Conservation (phyloP, 2,888 invertebrate genomes). For the Nomada hirtipes region DNA sequence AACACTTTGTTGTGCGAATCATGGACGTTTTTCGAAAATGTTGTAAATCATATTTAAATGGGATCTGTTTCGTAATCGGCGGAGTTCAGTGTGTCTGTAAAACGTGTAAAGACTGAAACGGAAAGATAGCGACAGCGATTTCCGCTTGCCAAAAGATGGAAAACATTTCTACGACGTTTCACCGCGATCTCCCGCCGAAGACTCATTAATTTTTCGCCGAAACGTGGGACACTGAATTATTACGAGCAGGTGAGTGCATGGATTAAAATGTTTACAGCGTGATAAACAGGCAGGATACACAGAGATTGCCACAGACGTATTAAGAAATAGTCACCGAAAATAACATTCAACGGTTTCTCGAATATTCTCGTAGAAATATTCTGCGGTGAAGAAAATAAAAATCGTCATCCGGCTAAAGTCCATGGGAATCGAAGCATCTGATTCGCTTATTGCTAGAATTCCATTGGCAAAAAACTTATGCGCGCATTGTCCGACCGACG, state of each 20-base stretch:
- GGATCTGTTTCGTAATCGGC: conserved; percentile 31
- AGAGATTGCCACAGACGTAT: background rate
- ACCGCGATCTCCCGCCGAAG: background rate
- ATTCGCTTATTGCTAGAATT: too few species aligned
- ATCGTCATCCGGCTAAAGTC: background rate
- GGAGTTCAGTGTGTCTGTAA: background rate
- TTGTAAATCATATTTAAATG: conserved; percentile 4
- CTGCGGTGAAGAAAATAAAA: background rate
- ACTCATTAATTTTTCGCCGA: conserved; percentile 47
- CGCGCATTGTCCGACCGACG: too few species aligned
- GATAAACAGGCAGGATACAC: background rate
- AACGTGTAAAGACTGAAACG: conserved; percentile 24
- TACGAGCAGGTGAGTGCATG: conserved; percentile 44
- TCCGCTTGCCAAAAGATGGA: conserved; percentile 59
- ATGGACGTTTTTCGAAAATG: background rate
- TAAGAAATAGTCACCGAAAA: conserved; percentile 1
- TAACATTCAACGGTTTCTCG: conserved; percentile 12
- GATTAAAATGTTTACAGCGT: conserved; percentile 20
- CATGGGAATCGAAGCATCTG: background rate
- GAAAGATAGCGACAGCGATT: conserved; percentile 26
- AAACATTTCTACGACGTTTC: conserved; percentile 21
- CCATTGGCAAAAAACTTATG: background rate
- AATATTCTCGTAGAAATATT: background rate
- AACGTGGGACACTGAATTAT: conserved; percentile 52
- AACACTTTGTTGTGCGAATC: background rate